phyloP scores from a whole-genome alignment of 1,140 invertebrate species.

The Littorina saxatilis region DNA sequence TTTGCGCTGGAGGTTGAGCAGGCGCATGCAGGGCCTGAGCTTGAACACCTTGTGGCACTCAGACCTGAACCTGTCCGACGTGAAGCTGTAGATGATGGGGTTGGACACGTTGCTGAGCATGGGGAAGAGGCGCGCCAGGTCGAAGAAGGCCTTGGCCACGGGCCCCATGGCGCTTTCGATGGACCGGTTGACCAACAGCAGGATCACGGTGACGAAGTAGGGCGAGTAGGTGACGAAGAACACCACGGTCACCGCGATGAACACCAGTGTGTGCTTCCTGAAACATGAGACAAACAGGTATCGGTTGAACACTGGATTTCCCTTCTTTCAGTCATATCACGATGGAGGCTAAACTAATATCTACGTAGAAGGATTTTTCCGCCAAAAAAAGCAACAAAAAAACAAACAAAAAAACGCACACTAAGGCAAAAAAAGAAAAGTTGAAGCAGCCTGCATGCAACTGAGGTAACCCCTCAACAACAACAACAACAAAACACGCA shows the following conservation, averaged over 20 bases:
- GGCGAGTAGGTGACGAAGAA: constrained; percentile 52
- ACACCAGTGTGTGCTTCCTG: constrained; percentile 40
- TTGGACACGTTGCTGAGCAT: constrained; percentile 49
- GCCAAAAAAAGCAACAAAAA: too few species aligned
- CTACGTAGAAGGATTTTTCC: too few species aligned
- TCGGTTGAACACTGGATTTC: too few species aligned
- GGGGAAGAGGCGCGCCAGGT: constrained; percentile 45
- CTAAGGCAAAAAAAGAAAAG: too few species aligned
- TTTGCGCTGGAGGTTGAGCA: not conserved
- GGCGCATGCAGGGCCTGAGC: constrained; percentile 22
- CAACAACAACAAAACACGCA: too few species aligned
- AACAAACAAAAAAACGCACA: too few species aligned
- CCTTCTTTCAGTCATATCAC: too few species aligned
- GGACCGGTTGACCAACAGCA: constrained; percentile 24
- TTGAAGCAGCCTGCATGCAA: too few species aligned
- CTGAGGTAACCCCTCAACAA: too few species aligned
- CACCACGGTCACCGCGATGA: constrained; percentile 51
- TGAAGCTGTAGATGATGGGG: constrained; percentile 54
- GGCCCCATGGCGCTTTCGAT: constrained; percentile 40
- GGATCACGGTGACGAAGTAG: constrained; percentile 41
- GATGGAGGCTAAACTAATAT: too few species aligned
- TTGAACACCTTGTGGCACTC: constrained; percentile 48
- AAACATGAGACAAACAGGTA: too few species aligned
- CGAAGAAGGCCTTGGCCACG: constrained; percentile 40
- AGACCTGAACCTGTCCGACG: constrained; percentile 42